These are phyloP conservation scores for Connochaetes taurinus DNA, from an alignment of 2,113 vertebrate species.

Conservation along the genomic window DNA sequence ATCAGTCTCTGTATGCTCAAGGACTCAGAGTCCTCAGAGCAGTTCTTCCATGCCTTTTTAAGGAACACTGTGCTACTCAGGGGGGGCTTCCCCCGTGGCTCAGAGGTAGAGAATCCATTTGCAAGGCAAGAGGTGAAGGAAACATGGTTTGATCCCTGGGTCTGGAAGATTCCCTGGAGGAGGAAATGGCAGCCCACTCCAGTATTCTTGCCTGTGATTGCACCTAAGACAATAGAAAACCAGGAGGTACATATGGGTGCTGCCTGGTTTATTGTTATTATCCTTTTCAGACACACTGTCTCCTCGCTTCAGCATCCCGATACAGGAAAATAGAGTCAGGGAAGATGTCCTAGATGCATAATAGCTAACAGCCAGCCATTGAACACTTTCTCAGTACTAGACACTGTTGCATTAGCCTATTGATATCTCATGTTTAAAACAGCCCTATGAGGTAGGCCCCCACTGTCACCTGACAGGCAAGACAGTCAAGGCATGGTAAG, in stretches of 20 bases:
- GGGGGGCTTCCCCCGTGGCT: background rate
- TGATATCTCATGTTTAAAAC: background rate
- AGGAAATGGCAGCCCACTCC: background rate
- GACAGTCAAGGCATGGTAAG: background rate
- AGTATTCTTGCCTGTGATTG: background rate
- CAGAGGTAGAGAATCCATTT: background rate
- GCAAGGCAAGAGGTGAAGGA: background rate
- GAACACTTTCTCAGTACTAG: background rate
- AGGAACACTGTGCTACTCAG: background rate
- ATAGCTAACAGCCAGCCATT: background rate
- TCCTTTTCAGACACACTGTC: background rate
- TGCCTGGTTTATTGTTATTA: background rate
- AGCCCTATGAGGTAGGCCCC: background rate
- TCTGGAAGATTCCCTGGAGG: background rate
- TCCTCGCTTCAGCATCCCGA: background rate
- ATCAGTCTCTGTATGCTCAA: background rate
- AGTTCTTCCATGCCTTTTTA: background rate
- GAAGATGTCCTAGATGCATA: background rate
- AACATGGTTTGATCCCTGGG: background rate
- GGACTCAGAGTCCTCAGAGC: background rate
- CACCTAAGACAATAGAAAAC: background rate
- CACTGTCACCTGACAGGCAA: background rate
- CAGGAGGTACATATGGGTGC: too few relatives aligned
- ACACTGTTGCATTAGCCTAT: background rate
- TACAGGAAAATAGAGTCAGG: background rate